Base-by-base conservation (phyloP, 2,113 vertebrate species). In the Tragelaphus buxtoni region DNA sequence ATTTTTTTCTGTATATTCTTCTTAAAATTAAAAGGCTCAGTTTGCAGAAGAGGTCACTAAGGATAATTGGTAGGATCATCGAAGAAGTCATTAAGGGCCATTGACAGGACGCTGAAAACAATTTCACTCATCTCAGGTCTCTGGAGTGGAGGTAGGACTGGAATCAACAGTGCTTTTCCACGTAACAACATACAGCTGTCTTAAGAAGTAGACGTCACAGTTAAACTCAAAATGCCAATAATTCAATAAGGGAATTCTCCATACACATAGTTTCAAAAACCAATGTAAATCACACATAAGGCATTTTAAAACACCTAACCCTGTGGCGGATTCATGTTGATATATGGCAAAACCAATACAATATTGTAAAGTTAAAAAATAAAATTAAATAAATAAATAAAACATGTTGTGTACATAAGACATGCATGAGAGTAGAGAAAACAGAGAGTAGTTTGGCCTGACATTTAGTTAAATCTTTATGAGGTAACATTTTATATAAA, bases 1-100 rank as follows among this genome's bases (percentile, higher is more conserved):
- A 76, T 26, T 76, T 45, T 42, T 76, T 26, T 45, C 39, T 76
- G 72, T 76, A 76, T 42, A 76, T 28, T 76, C 39, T 74, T 74
- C 72, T 74, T 74, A 26, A 76, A 74, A 20, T 69, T 35, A 69
- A 69, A 69, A 69, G 8, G 9, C 17, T 69, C 17, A 74, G 5
- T 26, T 74, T 74, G 3, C 35, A 42, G 10, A 39, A 74, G 35
- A 24, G 35, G 35, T 24, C 0, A 0, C 35, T 74, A 26, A 42
- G 18, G 20, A 74, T 42, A 22, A 74, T 42, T 2, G 35, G 4
- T 74, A 26, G 5, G 10, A 74, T 35, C 63, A 35, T 69, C 4
- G 0, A 69, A 35, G 63, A 35, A 20, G 63, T 69, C n/a, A 69
- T 35, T 69, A 69, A 69, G n/a, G 63, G n/a, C 17, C 17, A 69